phyloP scores from a whole-genome alignment of 1,140 invertebrate genomes.

The Drosophila asahinai region DNA sequence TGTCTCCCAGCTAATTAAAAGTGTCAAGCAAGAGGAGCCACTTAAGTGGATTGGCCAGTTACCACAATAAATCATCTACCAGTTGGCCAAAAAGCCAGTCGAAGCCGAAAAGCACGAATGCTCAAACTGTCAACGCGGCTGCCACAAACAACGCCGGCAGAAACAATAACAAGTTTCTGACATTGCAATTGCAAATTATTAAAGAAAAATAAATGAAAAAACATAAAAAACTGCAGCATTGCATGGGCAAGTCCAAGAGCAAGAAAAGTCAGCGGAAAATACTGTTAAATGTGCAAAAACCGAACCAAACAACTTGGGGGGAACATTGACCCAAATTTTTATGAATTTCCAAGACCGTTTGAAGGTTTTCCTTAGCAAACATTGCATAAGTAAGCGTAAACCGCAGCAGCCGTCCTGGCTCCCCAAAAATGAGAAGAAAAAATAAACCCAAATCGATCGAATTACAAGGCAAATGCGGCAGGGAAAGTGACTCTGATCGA shows the following conservation, averaged over 20 bases:
- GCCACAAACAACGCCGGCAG: conserved; percentile 24
- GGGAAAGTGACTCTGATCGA: conserved; percentile 51
- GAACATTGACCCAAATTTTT: conserved; percentile 75
- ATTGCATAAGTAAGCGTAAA: conserved; percentile 63
- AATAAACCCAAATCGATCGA: conserved; percentile 48
- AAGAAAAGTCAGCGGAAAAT: conserved; percentile 65
- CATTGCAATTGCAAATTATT: conserved; percentile 46
- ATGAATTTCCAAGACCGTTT: conserved; percentile 57
- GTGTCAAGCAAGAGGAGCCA: conserved; percentile 15
- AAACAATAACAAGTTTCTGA: conserved; percentile 54
- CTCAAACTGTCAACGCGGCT: conserved; percentile 61
- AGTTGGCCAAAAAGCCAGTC: conserved; percentile 26
- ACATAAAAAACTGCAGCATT: conserved; percentile 64
- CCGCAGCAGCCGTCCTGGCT: conserved; percentile 68
- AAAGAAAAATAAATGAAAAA: conserved; percentile 13
- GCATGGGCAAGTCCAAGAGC: conserved; percentile 82
- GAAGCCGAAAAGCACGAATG: conserved; percentile 26
- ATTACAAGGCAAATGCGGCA: conserved; percentile 69
- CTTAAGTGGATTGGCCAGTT: conserved; percentile 30
- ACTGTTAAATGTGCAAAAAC: conserved; percentile 75
- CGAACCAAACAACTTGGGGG: conserved; percentile 33
- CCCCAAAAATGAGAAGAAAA: conserved; percentile 6
- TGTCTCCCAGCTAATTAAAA: conserved; percentile 23
- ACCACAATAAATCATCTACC: conserved; percentile 10
- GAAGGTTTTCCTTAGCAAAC: conserved; percentile 51